These are phyloP conservation scores for Murina feae DNA, from an alignment of 2,113 vertebrate genomes.

Conservation along the genomic window DNA sequence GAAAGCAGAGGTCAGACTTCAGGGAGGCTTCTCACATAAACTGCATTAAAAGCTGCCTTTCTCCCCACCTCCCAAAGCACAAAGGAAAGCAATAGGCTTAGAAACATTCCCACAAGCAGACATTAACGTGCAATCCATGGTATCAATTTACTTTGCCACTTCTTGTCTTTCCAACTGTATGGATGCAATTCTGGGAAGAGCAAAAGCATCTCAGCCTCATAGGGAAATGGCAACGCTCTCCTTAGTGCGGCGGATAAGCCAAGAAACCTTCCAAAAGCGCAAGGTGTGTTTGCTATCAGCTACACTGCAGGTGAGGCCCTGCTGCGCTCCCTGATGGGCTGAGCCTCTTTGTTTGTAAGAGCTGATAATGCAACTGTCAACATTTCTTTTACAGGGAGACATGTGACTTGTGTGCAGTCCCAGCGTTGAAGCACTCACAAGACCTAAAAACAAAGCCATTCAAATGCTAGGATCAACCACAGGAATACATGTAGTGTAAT, in stretches of 20 bases:
- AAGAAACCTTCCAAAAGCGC: neutral
- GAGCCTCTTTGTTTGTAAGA: slow-evolving; percentile 51
- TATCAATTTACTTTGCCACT: slow-evolving; percentile 35
- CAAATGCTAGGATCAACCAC: neutral
- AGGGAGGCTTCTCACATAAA: neutral
- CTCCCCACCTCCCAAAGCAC: neutral
- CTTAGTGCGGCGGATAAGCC: neutral
- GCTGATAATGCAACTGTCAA: slow-evolving; percentile 65
- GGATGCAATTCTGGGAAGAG: neutral
- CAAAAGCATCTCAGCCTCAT: neutral
- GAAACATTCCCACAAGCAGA: neutral
- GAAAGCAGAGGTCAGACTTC: slow-evolving; percentile 58
- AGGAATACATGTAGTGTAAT: neutral
- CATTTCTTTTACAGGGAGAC: slow-evolving; percentile 41
- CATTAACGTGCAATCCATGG: neutral
- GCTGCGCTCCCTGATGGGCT: slow-evolving; percentile 19
- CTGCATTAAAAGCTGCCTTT: neutral
- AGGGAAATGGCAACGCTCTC: slow-evolving; percentile 13
- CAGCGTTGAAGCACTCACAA: slow-evolving; percentile 11
- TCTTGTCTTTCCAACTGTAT: slow-evolving; percentile 18
- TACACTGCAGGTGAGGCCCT: neutral
- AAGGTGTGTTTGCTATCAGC: slow-evolving; percentile 18
- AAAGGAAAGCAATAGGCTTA: slow-evolving; percentile 29
- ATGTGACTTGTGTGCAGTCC: neutral
- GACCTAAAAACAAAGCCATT: neutral